A percentile compares a stretch with the other conserved stretches of the same genome.
phyloP scores from a whole-genome alignment of 2,113 vertebrate species.

The Amazona guildingii region DNA sequence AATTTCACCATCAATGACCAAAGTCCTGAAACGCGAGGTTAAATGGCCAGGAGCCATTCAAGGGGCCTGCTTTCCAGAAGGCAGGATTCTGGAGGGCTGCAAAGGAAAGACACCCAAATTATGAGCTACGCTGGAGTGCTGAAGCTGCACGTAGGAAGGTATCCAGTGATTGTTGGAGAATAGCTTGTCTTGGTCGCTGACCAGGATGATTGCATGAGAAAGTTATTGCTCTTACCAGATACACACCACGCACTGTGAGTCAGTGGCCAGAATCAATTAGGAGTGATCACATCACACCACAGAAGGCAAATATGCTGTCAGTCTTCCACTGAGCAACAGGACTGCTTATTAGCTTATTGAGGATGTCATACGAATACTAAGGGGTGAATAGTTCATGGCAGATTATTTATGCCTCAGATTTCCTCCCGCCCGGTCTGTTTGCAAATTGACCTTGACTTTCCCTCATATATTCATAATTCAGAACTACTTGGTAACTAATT shows the following conservation, averaged over 20 bases:
- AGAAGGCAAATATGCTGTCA: background rate
- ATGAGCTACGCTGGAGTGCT: background rate
- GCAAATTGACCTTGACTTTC: slow-evolving; percentile 12
- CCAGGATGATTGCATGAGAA: slow-evolving; percentile 66
- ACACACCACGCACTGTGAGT: background rate
- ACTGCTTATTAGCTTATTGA: background rate
- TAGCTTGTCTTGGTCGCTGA: slow-evolving; percentile 46
- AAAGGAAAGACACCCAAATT: background rate
- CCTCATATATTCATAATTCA: background rate
- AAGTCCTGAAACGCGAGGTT: background rate
- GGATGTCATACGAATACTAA: background rate
- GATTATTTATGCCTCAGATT: background rate
- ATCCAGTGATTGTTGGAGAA: slow-evolving; percentile 43
- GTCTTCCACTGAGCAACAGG: background rate
- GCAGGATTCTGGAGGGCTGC: background rate
- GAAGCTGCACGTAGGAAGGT: background rate
- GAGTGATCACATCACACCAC: background rate
- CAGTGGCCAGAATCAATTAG: slow-evolving; percentile 41
- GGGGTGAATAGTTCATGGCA: background rate
- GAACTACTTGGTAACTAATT: background rate
- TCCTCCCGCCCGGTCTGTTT: background rate
- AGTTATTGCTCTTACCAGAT: slow-evolving; percentile 62
- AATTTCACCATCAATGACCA: background rate
- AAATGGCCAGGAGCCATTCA: background rate
- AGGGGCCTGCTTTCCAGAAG: background rate